Evolutionary conservation across 1,140 invertebrate genomes (phyloP), one percentile per base, ranked within the genome.

Genomic region (Dreissena rostriformis): DNA sequence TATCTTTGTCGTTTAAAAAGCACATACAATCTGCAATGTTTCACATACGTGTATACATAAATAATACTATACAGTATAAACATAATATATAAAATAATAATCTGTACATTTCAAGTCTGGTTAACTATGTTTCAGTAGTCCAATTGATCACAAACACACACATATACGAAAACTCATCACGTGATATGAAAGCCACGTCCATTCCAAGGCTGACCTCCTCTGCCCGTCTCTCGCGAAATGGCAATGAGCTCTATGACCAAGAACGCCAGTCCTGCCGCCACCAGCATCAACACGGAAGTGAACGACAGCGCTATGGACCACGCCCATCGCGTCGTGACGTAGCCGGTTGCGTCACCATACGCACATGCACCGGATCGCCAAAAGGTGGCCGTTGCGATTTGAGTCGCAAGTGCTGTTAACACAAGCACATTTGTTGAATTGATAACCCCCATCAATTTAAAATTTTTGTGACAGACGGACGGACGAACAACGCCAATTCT

Each of bases 271-370:
- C 57, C 57, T 2, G 57, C 57, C 2, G 57, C 57, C 22, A 61
- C 17, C 22, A 61, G 17, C 22, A 61, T 6, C 11, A 61, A 19
- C 4, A 61, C 57, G 57, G 57, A 61, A 61, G 22, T 24, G 57
- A 61, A 61, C 22, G 57, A 61, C 57, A 61, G 57, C 57, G 57
- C 57, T n/a, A 61, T 61, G 2, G 57, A 61, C 57, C 57, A 61
- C 57, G 57, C 57, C 57, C 57, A 61, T 24, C 22, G 57, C 22
- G 17, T 61, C 4, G 57, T 61, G 17, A 24, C 22, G 22, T 19
- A 19, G 17, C 57, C 57, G 17, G 57, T 61, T 19, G 22, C 22
- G 57, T 61, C 57, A 61, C 11, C 12, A 24, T 61, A 61, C 2
- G 2, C 11, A 12, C 57, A 61, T 2, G 57, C 57, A 24, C 57